Base-by-base conservation (phyloP, 2,797 vertebrate species). In the Muscicapa striata region DNA sequence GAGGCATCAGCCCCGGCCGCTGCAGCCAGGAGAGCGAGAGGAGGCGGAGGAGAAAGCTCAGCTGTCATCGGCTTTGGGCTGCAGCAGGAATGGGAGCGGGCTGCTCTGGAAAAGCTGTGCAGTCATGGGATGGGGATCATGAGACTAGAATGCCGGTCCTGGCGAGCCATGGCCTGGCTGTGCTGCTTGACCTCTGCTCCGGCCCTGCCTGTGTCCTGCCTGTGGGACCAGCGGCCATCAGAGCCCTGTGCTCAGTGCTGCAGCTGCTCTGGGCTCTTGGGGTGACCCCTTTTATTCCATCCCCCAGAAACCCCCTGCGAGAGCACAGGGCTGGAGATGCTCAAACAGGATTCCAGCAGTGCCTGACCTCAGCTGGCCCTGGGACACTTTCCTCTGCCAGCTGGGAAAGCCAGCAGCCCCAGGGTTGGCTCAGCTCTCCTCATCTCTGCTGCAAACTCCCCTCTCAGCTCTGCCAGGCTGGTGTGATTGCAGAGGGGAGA, bases 131-230 rank as follows among this genome's bases (percentile, higher is more conserved):
- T 1, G 4, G 16, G 59, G 63, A 80, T 90, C 81, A 85, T 32
- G 30, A 95, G 84, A 79, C 64, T 63, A 22, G 76, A 86, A 46
- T 82, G 17, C 51, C 1, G 0, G 54, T 87, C 18, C 58, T 86
- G 77, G 90, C 1, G 0, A 63, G 79, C 52, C 1, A 0, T 23
- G 32, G 73, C 24, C 40, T 55, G 92, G 84, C 81, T 0, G 0
- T 74, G 43, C 49, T 8, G 6, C 46, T 24, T 83, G 73, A 68
- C 83, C 54, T 45, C 66, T 64, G 57, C 61, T 85, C 69, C 24
- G 26, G 36, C 52, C 52, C 43, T 74, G 34, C n/a, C 75, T 3
- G 17, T 24, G 29, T 43, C 29, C 54, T 34, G 32, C 6, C 72
- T 78, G 45, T 13, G 36, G 69, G 26, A n/a, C 16, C 74, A 4